Evolutionary conservation across 2,113 vertebrate genomes (phyloP).

Genomic region (Pelecanus crispus): DNA sequence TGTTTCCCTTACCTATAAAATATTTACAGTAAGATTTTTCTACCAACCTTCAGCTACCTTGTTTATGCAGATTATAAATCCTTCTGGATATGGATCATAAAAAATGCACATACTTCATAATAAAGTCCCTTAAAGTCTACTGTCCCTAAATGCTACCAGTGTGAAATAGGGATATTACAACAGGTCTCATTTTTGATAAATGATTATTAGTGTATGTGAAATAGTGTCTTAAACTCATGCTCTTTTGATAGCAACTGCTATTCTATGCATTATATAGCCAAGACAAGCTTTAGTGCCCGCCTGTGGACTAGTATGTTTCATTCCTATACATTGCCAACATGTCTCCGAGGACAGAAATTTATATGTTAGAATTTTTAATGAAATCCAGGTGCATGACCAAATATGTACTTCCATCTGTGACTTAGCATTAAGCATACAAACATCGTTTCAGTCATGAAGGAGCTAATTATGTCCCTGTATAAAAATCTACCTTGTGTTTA

Average conservation of each 20-base stretch:
- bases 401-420: neutral
- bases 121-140: neutral
- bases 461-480: neutral
- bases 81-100: neutral
- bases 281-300: neutral
- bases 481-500: neutral
- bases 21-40: neutral
- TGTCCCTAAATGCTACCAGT: neutral
- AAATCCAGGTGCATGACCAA: neutral
- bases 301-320: neutral
- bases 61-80: neutral
- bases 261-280: neutral
- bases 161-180: neutral
- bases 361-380: neutral
- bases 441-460: neutral
- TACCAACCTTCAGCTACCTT: neutral
- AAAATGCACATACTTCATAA: neutral
- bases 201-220: neutral
- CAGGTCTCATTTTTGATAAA: neutral
- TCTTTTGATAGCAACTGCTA: neutral
- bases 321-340: neutral
- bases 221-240: fast-evolving
- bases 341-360: neutral
- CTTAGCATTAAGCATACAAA: neutral
- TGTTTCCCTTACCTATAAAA: neutral